Conservation (phyloP, 23 tunicate species). For the Styela plicata region DNA sequence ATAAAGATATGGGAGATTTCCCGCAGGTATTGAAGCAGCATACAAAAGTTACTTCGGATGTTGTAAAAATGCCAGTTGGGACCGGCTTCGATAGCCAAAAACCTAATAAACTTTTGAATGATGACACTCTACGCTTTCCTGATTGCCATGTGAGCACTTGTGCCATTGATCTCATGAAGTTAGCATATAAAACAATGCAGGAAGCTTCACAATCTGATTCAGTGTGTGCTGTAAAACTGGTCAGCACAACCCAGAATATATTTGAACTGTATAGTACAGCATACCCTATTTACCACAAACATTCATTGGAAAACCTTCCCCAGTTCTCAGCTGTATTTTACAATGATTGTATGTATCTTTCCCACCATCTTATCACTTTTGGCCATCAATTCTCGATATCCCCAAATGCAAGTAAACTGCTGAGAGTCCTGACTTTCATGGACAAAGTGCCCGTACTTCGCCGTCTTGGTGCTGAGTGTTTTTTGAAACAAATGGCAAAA, state of each 20-base stretch:
- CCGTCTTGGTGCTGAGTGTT: conserved; percentile 55
- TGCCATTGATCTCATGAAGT: conserved; percentile 5
- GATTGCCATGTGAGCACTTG: conserved; percentile 21
- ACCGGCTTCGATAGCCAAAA: conserved; percentile 18
- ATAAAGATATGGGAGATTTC: not conserved
- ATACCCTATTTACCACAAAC: conserved; percentile 29
- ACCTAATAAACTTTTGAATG: conserved; percentile 38
- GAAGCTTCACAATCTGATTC: conserved; percentile 26
- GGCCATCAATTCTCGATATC: conserved; percentile 58
- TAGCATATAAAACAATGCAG: conserved; percentile 11
- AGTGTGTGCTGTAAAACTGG: conserved; percentile 18
- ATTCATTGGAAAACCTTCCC: conserved; percentile 52
- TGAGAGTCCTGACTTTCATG: conserved; percentile 41
- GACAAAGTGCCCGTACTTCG: conserved; percentile 51
- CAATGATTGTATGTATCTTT: conserved; percentile 83
- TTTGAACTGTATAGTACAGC: conserved; percentile 19
- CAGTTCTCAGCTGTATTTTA: conserved; percentile 64
- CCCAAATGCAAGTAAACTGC: conserved; percentile 19
- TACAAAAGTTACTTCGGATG: not conserved
- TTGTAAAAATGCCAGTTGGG: conserved; percentile 13
- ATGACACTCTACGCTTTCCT: conserved; percentile 47
- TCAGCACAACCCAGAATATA: conserved; percentile 21
- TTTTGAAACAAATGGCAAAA: conserved; percentile 44
- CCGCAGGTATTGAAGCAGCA: not conserved
- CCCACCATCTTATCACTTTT: conserved; percentile 71